Conservation (phyloP, 2,888 invertebrate species). For the Leistus spinibarbis region DNA sequence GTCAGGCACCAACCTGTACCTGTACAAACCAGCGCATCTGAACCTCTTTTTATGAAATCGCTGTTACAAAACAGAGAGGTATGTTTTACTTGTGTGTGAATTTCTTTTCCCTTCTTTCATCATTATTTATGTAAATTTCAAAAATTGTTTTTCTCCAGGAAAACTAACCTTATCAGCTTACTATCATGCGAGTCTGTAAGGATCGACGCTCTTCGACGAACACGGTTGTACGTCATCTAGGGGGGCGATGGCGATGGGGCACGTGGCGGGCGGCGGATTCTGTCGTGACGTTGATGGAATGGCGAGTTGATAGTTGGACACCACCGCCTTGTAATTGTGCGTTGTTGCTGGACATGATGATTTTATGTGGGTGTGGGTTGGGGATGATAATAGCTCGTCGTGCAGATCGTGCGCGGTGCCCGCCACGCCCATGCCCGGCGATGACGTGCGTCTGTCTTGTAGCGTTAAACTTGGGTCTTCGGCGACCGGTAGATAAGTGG, state of each 20-base stretch:
- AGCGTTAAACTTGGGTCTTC: slow-evolving; percentile 67
- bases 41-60: background rate
- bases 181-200: slow-evolving; percentile 56
- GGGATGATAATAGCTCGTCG: background rate
- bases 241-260: background rate
- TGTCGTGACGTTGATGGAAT: slow-evolving; percentile 62
- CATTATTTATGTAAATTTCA: background rate
- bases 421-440: slow-evolving; percentile 43
- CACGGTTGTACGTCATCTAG: slow-evolving; percentile 59
- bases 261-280: slow-evolving; percentile 51
- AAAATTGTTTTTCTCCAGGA: background rate
- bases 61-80: background rate
- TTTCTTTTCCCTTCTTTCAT: background rate
- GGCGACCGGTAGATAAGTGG: slow-evolving; percentile 66
- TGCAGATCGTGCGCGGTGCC: background rate
- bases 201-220: slow-evolving; percentile 57
- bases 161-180: slow-evolving; percentile 42
- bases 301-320: slow-evolving; percentile 50
- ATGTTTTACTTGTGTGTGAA: background rate
- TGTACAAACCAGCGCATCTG: slow-evolving; percentile 13
- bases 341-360: slow-evolving; percentile 53
- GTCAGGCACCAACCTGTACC: slow-evolving; percentile 19
- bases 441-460: slow-evolving; percentile 54
- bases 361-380: slow-evolving; percentile 46
- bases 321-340: slow-evolving; percentile 56